phyloP scores from a whole-genome alignment of 1,140 invertebrate genomes.

The Sminthurinus signatus region DNA sequence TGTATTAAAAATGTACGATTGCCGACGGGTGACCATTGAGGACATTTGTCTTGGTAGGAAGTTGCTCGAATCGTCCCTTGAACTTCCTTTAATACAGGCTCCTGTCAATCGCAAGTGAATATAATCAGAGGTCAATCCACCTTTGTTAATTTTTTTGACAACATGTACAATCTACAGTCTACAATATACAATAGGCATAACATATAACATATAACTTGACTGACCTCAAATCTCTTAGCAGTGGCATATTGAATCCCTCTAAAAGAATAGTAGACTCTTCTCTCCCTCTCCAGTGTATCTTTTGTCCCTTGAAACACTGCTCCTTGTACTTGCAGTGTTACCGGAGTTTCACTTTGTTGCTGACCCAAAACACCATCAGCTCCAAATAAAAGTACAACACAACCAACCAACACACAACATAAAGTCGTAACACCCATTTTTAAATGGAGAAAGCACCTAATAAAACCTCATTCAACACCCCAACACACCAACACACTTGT shows the following conservation, averaged over 20 bases:
- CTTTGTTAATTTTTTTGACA: neutral
- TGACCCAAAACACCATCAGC: too few relatives aligned
- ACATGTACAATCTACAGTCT: neutral
- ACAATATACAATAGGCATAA: neutral
- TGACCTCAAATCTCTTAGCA: slow-evolving; percentile 4
- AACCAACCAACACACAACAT: too few relatives aligned
- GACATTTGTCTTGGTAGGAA: slow-evolving; percentile 13
- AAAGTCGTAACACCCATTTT: too few relatives aligned
- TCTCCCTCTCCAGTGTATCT: too few relatives aligned
- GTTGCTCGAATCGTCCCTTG: slow-evolving; percentile 13
- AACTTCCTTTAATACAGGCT: slow-evolving; percentile 19
- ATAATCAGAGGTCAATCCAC: neutral
- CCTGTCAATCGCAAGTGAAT: neutral
- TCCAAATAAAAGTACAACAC: too few relatives aligned
- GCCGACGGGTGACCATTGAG: slow-evolving; percentile 12
- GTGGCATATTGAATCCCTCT: slow-evolving; percentile 16
- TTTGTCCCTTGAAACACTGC: too few relatives aligned
- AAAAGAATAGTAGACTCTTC: slow-evolving; percentile 14
- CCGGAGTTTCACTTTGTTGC: too few relatives aligned
- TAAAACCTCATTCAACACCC: too few relatives aligned
- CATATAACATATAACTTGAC: neutral
- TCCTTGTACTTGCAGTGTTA: too few relatives aligned
- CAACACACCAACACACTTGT: too few relatives aligned
- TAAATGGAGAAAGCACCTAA: too few relatives aligned
- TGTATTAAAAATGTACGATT: slow-evolving; percentile 3